Base-by-base conservation (phyloP, 2,888 invertebrate species). In the Carpatolechia fugitivella region DNA sequence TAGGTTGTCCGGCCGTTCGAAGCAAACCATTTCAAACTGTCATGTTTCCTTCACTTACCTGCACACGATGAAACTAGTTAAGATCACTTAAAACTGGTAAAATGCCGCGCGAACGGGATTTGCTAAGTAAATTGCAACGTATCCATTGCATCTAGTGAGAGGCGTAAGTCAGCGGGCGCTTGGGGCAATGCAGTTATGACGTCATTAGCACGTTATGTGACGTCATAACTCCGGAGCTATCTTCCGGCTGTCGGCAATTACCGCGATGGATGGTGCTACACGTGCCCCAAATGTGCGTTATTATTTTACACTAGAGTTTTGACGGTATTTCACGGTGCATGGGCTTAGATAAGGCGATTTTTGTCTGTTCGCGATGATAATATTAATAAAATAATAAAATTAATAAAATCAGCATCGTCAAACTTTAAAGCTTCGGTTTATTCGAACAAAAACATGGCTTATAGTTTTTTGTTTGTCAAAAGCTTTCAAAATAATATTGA, bases 151-250 rank as follows among this genome's bases (percentile, higher is more conserved):
- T 60, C 68, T 65, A 65, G 62, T 60, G 70, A 68, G 69, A 70
- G 70, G 72, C 69, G 69, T 73, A 72, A 79, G 78, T 79, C 73
- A 76, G 72, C 69, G 60, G 58, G 71, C 66, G 73, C 76, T 66
- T 67, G 72, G 76, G 80, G 81, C 85, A 82, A 85, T 85, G 86
- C 85, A 85, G 86, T 86, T 86, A 86, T 82, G 85, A 84, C 85
- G 82, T 85, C 86, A 86, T 86, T 86, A 86, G 80, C 82, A 83
- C 84, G 82, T 84, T 84, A 83, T 85, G 82, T 85, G 82, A 84
- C 81, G 83, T 85, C 81, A 79, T 85, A 85, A 85, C 78, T 85
- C 82, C 72, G 70, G 56, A 76, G 82, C 78, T 85, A 86, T 86
- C 85, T 85, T 82, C 82, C 84, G 81, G 73, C 81, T 82, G 85